phyloP scores from a whole-genome alignment of 2,113 vertebrate species.

The Orcinus orca region DNA sequence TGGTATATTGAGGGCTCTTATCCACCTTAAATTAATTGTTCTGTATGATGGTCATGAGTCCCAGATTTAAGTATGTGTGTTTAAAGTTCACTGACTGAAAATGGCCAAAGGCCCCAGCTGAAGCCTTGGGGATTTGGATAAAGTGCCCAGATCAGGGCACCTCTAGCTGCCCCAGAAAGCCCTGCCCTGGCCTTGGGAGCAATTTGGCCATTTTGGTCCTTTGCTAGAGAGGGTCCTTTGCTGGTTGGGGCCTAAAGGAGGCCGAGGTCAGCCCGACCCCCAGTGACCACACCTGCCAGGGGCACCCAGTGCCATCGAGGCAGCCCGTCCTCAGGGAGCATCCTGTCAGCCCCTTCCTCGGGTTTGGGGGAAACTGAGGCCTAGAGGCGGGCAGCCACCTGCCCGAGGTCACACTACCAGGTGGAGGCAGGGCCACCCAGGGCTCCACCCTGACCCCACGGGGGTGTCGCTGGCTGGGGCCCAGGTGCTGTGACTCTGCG shows the following conservation, averaged over 20 bases:
- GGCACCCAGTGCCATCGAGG: neutral
- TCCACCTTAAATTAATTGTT: neutral
- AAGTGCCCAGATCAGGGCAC: neutral
- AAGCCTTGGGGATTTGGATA: neutral
- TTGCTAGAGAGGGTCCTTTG: neutral
- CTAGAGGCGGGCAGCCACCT: neutral
- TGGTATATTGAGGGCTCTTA: neutral
- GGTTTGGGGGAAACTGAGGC: neutral
- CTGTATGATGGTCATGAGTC: neutral
- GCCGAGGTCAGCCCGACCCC: neutral
- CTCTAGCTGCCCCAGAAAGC: neutral
- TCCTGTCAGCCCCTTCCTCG: neutral
- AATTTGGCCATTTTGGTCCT: neutral
- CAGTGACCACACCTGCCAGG: neutral
- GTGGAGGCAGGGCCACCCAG: neutral
- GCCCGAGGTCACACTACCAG: neutral
- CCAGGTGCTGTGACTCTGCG: neutral
- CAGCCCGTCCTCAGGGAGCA: neutral
- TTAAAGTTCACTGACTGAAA: neutral
- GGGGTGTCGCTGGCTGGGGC: neutral
- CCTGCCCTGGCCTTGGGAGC: neutral
- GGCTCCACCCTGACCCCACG: neutral
- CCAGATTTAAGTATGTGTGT: neutral
- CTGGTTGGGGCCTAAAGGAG: neutral
- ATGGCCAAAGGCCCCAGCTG: no score